A percentile compares a stretch with the other conserved stretches of the same genome.
Evolutionary conservation across 2,113 vertebrate species (phyloP).

Genomic region (Myotis yumanensis): DNA sequence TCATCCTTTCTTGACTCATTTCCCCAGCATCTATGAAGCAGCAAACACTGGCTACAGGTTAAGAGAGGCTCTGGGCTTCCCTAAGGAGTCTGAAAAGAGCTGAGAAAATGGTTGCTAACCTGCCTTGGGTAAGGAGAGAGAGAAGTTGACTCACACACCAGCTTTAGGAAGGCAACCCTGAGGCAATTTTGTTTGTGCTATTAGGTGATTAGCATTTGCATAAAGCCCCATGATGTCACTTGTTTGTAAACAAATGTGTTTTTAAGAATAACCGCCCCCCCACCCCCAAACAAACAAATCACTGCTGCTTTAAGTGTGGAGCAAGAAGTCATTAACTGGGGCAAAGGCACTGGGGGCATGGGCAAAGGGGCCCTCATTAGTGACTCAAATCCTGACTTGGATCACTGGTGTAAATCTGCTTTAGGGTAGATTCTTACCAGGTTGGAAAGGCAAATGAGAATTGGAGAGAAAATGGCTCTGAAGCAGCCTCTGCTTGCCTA

Average conservation of each 20-base stretch:
- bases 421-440: not conserved
- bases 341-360: not conserved
- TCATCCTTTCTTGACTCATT: not conserved
- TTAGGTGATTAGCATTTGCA: not conserved
- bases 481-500: not conserved
- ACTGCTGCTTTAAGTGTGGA: not conserved
- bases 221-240: not conserved
- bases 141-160: not conserved
- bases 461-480: not conserved
- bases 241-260: constrained; percentile 39
- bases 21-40: not conserved
- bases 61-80: not conserved
- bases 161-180: constrained; percentile 3
- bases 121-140: not conserved
- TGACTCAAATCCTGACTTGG: not conserved
- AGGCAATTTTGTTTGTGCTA: not conserved
- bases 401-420: not conserved
- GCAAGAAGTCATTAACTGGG: not conserved
- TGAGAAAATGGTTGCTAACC: not conserved
- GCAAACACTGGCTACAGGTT: not conserved
- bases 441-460: constrained; percentile 1
- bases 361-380: not conserved
- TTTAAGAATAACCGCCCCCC: constrained; percentile 17
- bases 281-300: not conserved
- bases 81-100: not conserved